phyloP scores from a whole-genome alignment of 2,797 vertebrate genomes.

The Denticeps clupeoides region DNA sequence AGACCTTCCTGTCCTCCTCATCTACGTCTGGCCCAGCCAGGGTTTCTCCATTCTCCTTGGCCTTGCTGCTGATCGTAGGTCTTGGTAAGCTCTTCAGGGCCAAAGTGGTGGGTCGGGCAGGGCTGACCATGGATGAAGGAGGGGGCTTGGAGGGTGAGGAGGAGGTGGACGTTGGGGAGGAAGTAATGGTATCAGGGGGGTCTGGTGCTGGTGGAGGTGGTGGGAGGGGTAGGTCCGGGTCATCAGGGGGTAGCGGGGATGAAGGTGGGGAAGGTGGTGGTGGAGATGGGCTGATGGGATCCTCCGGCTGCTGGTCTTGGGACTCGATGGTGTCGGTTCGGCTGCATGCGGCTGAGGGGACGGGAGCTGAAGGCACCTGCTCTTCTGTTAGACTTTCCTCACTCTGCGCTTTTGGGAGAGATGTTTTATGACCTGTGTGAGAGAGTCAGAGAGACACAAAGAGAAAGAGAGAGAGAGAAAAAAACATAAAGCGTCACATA shows the following conservation, averaged over 20 bases:
- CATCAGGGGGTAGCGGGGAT: constrained; percentile 21
- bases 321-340: constrained; percentile 29
- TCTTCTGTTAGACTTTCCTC: background rate
- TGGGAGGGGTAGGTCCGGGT: constrained; percentile 29
- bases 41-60: constrained; percentile 53
- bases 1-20: constrained; percentile 58
- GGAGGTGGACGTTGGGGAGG: constrained; percentile 9
- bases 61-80: background rate
- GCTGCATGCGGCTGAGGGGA: constrained; percentile 28
- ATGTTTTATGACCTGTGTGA: constrained; percentile 41
- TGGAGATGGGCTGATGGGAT: background rate
- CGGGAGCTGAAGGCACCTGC: constrained; percentile 4
- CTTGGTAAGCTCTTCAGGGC: constrained; percentile 43
- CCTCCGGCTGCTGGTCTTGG: constrained; percentile 15
- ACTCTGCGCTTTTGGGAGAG: background rate
- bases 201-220: constrained; percentile 19
- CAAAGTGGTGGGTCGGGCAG: constrained; percentile 47
- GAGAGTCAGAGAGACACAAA: background rate
- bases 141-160: constrained; percentile 11
- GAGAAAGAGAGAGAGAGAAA: background rate
- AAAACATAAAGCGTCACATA: background rate
- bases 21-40: constrained; percentile 37
- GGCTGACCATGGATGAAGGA: constrained; percentile 28
- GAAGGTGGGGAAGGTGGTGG: background rate
- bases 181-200: rapidly evolving